A percentile compares a stretch with the other conserved stretches of the same genome.
Evolutionary conservation across 2,888 invertebrate genomes (phyloP).

Genomic region (Acanthosepion esculentum): DNA sequence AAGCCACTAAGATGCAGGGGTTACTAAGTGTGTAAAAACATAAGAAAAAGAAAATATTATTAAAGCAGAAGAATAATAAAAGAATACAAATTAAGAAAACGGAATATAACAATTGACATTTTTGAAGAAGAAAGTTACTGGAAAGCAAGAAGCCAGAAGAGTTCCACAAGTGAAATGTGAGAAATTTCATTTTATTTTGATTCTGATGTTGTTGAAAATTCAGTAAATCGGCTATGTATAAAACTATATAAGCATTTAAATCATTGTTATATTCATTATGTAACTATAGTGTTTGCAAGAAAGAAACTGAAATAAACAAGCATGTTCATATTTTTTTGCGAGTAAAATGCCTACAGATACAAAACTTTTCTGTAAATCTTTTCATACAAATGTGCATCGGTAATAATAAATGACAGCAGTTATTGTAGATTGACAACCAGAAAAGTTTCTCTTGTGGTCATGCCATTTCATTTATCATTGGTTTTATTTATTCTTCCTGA

Average conservation of each 20-base stretch:
- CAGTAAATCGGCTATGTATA: not conserved
- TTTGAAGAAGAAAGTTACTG: too few relatives aligned
- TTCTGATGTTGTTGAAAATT: too few relatives aligned
- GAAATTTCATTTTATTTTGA: too few relatives aligned
- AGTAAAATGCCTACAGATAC: not conserved
- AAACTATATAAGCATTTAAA: not conserved
- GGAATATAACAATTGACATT: too few relatives aligned
- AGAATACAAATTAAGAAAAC: too few relatives aligned
- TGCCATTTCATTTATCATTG: not conserved
- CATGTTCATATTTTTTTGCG: not conserved
- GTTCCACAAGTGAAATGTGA: too few relatives aligned
- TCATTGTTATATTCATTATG: not conserved
- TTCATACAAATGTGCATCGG: not conserved
- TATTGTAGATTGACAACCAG: not conserved
- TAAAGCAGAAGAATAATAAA: too few relatives aligned
- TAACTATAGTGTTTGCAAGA: not conserved
- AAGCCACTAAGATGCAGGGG: too few relatives aligned
- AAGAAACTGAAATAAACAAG: not conserved
- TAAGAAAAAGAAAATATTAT: too few relatives aligned
- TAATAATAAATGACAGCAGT: not conserved
- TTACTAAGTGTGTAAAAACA: too few relatives aligned
- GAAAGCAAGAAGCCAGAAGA: too few relatives aligned
- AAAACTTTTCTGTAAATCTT: not conserved
- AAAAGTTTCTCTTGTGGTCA: not conserved
- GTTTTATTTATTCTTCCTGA: not conserved